Percentiles rank a stretch among this genome's conserved stretches.
phyloP scores from a whole-genome alignment of 2,888 invertebrate genomes.

The Clunio marinus region DNA sequence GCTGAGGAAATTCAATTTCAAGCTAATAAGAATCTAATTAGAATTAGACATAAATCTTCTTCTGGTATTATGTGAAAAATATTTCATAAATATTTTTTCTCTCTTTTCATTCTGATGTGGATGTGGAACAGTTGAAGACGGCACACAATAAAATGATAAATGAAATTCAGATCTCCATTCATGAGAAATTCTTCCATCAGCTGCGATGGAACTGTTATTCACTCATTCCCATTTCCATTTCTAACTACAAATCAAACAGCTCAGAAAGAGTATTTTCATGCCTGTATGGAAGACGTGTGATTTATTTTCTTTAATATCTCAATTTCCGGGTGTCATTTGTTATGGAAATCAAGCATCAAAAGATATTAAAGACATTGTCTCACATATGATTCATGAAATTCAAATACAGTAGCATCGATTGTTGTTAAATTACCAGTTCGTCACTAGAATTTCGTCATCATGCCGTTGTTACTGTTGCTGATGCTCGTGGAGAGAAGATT shows the following conservation, averaged over 20 bases:
- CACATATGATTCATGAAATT: not conserved
- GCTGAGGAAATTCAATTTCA: slow-evolving; percentile 25
- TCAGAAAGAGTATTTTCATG: too few species aligned
- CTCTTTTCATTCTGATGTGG: not conserved
- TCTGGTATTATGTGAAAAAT: not conserved
- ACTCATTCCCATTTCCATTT: slow-evolving; percentile 5
- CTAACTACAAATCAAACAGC: slow-evolving; percentile 4
- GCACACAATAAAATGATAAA: slow-evolving; percentile 22
- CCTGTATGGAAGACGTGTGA: slow-evolving; percentile 1
- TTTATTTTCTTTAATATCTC: slow-evolving; percentile 32
- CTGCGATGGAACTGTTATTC: slow-evolving; percentile 19
- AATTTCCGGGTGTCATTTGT: slow-evolving; percentile 40
- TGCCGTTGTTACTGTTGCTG: too few species aligned
- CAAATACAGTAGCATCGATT: slow-evolving; percentile 39
- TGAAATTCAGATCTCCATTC: slow-evolving; percentile 12
- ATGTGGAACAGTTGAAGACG: not conserved
- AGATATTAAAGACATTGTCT: slow-evolving; percentile 22
- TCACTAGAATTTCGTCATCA: not conserved
- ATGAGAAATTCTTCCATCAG: slow-evolving; percentile 14
- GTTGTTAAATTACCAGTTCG: slow-evolving; percentile 2
- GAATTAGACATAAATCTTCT: slow-evolving; percentile 27
- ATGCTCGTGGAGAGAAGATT: not conserved
- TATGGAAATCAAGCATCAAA: slow-evolving; percentile 36
- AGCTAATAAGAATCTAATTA: slow-evolving; percentile 33
- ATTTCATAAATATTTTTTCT: not conserved